phyloP scores from a whole-genome alignment of 2,113 vertebrate species.

The Myotis davidii region DNA sequence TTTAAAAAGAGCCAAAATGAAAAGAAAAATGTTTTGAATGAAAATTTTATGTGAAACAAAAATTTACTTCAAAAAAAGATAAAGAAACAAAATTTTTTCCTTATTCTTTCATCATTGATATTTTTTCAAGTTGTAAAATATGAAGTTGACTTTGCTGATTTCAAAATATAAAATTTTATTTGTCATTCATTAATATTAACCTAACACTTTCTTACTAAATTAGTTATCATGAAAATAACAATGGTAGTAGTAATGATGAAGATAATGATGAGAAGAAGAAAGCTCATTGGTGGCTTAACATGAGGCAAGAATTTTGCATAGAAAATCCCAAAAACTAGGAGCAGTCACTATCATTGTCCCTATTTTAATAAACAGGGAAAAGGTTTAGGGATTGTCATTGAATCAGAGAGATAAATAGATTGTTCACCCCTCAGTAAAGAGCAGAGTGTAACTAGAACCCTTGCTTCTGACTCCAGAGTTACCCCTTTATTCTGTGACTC shows the following conservation, averaged over 20 bases:
- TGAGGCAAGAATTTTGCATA: neutral
- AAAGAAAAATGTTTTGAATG: neutral
- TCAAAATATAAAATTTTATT: neutral
- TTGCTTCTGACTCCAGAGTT: neutral
- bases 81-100: neutral
- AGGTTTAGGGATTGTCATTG: neutral
- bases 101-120: neutral
- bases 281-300: neutral
- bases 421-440: fast-evolving
- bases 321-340: neutral
- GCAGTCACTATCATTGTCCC: neutral
- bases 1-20: neutral
- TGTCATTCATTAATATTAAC: neutral
- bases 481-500: neutral
- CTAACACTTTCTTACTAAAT: neutral
- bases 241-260: no score
- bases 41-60: neutral
- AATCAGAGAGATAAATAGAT: neutral
- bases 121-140: neutral
- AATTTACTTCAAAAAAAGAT: neutral
- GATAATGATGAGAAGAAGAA: neutral
- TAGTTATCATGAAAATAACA: neutral
- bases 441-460: neutral
- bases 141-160: neutral
- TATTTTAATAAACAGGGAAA: neutral